Conservation (phyloP, 2,113 vertebrate species). For the Sisor rabdophorus region DNA sequence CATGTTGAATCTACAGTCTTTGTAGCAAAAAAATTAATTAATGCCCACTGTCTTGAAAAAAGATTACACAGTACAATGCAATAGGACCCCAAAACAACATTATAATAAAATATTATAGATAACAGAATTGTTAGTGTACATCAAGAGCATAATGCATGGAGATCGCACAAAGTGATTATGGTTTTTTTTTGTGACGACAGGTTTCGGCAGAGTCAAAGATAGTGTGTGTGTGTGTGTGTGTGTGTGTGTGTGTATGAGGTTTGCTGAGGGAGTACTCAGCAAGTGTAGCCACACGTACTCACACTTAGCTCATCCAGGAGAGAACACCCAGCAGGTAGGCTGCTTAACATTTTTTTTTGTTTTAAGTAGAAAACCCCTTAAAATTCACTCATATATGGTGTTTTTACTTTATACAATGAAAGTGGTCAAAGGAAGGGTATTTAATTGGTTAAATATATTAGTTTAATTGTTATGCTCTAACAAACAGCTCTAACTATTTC, state of each 20-base stretch:
- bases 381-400: neutral
- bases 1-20: neutral
- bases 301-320: neutral
- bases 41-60: neutral
- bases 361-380: neutral
- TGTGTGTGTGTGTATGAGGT: constrained; percentile 35
- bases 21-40: neutral
- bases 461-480: neutral
- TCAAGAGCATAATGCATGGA: neutral
- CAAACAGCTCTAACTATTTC: neutral
- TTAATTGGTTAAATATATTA: neutral
- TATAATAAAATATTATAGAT: neutral
- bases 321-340: constrained; percentile 38
- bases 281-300: neutral
- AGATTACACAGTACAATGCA: neutral
- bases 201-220: constrained; percentile 48
- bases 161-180: constrained; percentile 19
- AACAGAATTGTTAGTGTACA: too few relatives aligned
- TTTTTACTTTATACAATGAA: neutral
- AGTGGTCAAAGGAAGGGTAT: neutral
- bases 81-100: neutral
- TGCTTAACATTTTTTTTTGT: neutral
- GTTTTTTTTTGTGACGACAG: constrained; percentile 45
- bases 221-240: constrained; percentile 33
- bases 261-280: constrained; percentile 7